Conservation (phyloP, 2,797 vertebrate species). For the Halcyon badia region DNA sequence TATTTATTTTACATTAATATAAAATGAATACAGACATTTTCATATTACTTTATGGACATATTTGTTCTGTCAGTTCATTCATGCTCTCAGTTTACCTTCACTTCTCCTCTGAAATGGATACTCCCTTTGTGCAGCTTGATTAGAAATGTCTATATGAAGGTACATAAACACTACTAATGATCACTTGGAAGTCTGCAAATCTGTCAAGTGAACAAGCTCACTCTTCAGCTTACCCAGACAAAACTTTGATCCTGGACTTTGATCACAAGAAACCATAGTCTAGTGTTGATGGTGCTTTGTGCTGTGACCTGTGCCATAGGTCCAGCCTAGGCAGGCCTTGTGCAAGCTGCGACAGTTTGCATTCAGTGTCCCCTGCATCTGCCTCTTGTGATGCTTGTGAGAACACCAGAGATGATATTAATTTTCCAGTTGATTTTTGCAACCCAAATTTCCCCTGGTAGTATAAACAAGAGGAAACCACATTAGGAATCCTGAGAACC, state of each 20-base stretch:
- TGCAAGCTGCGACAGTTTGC: neutral
- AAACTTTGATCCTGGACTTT: neutral
- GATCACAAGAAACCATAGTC: rapidly evolving
- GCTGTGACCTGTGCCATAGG: neutral
- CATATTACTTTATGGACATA: neutral
- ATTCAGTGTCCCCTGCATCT: neutral
- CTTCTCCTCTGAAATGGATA: neutral
- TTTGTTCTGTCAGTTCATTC: neutral
- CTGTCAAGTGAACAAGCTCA: neutral
- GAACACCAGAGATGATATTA: neutral
- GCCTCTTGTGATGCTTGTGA: neutral
- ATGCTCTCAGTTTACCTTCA: neutral
- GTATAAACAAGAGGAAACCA: neutral
- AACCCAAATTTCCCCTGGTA: neutral
- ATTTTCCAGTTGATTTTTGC: constrained; percentile 17
- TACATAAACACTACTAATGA: neutral
- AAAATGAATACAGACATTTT: neutral
- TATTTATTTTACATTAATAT: neutral
- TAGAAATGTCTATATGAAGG: neutral
- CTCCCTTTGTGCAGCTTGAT: neutral
- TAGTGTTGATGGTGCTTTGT: neutral
- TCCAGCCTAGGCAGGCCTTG: neutral
- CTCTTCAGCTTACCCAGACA: neutral
- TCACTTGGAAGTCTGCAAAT: neutral
- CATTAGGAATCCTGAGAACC: neutral